These are phyloP conservation scores for Agriopis marginaria DNA, from an alignment of 2,888 invertebrate species.

Conservation along the genomic window DNA sequence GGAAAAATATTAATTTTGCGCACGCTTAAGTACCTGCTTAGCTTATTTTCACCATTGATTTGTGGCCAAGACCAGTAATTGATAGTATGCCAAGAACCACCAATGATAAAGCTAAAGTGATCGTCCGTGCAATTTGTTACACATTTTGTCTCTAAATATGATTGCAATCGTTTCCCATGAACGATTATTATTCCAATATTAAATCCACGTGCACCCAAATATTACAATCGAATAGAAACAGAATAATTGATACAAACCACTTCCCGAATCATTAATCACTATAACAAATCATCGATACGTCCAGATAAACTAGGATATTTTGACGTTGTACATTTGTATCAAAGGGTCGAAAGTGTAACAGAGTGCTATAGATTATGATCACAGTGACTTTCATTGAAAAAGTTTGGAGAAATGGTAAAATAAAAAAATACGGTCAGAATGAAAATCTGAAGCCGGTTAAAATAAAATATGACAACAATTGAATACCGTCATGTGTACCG, in stretches of 20 bases:
- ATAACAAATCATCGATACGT: slow-evolving; percentile 65
- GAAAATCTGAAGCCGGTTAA: no score
- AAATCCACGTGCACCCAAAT: slow-evolving; percentile 54
- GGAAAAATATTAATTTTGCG: slow-evolving; percentile 49
- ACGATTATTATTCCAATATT: slow-evolving; percentile 51
- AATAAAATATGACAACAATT: no score
- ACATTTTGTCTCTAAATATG: not conserved
- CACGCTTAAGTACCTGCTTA: no score
- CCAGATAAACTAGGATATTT: slow-evolving; percentile 63
- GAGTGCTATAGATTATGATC: not conserved
- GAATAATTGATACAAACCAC: slow-evolving; percentile 70
- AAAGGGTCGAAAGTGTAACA: slow-evolving; percentile 55
- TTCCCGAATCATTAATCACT: slow-evolving; percentile 65
- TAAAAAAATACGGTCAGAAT: not conserved
- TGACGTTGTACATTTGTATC: slow-evolving; percentile 58
- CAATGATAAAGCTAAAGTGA: no score
- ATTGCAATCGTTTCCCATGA: slow-evolving; percentile 33
- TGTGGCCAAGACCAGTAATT: no score
- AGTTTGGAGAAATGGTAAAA: not conserved
- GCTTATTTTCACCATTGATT: no score
- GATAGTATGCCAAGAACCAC: no score
- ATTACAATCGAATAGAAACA: slow-evolving; percentile 66
- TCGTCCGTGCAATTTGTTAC: not conserved
- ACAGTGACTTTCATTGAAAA: slow-evolving; percentile 5
- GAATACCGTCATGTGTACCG: no score